These are phyloP conservation scores for Acanthopleura granulata DNA, from an alignment of 2,888 invertebrate genomes.

Conservation along the genomic window DNA sequence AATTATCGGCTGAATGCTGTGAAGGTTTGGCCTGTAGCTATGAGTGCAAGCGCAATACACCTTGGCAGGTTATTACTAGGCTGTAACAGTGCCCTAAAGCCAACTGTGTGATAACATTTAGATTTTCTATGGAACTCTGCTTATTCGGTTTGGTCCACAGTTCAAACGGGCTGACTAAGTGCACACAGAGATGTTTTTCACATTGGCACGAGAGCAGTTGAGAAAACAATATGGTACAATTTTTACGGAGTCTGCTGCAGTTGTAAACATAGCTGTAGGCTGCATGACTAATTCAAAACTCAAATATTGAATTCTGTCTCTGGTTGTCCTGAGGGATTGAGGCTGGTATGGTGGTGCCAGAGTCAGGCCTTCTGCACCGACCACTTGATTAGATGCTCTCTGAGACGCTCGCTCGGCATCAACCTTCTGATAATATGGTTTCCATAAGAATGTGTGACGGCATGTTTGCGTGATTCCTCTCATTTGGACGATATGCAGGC, in stretches of 20 bases:
- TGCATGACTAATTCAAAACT: conserved; percentile 15
- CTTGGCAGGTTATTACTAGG: no score
- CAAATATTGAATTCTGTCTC: conserved; percentile 11
- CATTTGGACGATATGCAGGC: not conserved
- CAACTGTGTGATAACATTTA: no score
- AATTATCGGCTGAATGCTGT: no score
- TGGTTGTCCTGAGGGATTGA: not conserved
- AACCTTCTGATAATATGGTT: no score
- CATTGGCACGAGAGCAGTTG: not conserved
- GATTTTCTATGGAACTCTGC: no score
- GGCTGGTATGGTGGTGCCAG: not conserved
- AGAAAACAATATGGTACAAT: conserved; percentile 8
- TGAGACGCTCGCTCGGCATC: no score
- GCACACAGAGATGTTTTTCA: not conserved
- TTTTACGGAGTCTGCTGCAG: not conserved
- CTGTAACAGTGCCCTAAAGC: no score
- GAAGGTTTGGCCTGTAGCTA: not conserved
- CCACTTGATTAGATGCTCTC: no score
- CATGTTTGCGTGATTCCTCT: not conserved
- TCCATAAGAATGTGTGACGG: not conserved
- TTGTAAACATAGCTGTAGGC: conserved; percentile 9
- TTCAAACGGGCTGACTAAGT: not conserved
- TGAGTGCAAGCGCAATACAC: not conserved
- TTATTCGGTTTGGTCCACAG: no score
- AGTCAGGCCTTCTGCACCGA: no score